Percentiles rank a stretch among this genome's conserved stretches.
Conservation (phyloP, 2,113 vertebrate species). For the Suricata suricatta region DNA sequence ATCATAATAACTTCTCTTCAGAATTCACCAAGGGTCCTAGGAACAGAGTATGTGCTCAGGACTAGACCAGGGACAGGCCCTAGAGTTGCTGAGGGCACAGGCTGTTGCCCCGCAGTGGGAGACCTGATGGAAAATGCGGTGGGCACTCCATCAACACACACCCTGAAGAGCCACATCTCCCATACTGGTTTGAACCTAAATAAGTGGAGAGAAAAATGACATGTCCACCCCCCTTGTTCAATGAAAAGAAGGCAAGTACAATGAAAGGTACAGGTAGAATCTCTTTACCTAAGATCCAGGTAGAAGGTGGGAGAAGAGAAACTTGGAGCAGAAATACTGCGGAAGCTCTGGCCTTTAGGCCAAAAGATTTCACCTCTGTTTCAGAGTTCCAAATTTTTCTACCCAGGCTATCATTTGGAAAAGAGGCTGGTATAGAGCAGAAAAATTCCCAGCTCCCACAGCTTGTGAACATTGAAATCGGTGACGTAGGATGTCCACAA, state of each 20-base stretch:
- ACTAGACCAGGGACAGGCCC: background rate
- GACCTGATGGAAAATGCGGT: background rate
- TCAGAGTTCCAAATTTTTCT: background rate
- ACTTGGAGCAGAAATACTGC: background rate
- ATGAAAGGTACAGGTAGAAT: background rate
- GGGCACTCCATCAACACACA: fast-evolving
- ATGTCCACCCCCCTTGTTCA: background rate
- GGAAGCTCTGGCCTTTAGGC: background rate
- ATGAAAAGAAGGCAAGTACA: background rate
- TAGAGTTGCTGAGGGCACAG: background rate
- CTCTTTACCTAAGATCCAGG: background rate
- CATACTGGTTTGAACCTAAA: background rate
- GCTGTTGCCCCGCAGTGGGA: background rate
- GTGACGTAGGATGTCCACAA: background rate
- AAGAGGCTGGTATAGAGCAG: background rate
- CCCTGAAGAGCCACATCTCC: background rate
- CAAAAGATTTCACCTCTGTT: background rate
- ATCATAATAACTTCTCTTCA: background rate
- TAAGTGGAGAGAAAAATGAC: background rate
- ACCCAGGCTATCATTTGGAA: background rate
- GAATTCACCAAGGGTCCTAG: background rate
- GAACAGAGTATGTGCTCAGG: background rate
- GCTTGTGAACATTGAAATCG: background rate
- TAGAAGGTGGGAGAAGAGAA: background rate
- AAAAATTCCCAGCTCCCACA: background rate